Conservation (phyloP, 2,113 vertebrate species). For the Heliornis fulica region DNA sequence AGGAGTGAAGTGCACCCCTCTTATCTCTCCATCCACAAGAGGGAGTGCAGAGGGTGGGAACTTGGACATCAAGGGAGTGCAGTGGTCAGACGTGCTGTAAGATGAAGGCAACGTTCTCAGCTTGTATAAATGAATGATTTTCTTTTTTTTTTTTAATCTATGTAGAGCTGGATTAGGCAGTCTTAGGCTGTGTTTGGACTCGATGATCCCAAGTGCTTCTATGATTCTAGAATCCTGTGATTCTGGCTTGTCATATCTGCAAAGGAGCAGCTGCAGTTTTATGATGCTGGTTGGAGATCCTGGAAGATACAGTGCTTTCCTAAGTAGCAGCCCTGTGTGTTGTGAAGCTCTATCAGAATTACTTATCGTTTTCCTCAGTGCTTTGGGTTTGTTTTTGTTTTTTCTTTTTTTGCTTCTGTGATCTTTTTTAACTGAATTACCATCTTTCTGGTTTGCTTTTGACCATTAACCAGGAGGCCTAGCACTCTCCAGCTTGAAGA, state of each 20-base stretch:
- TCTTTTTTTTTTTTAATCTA: too few species aligned
- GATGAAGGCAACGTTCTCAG: neutral
- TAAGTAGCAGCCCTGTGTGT: neutral
- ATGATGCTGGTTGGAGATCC: neutral
- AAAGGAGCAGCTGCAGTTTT: neutral
- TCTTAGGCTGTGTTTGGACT: too few species aligned
- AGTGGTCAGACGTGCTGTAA: neutral
- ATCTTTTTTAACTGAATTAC: neutral
- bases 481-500: neutral
- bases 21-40: too few species aligned
- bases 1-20: too few species aligned
- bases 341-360: neutral
- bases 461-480: neutral
- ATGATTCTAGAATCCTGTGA: too few species aligned
- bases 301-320: neutral
- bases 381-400: too few species aligned
- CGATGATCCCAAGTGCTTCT: too few species aligned
- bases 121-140: neutral
- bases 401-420: too few species aligned
- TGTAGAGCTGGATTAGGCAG: too few species aligned
- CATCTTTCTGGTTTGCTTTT: neutral
- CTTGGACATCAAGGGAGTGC: fast-evolving
- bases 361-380: neutral
- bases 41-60: neutral
- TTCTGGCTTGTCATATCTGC: fast-evolving